A percentile compares a stretch with the other conserved stretches of the same genome.
Evolutionary conservation across 2,797 vertebrate genomes (phyloP).

Genomic region (Spea hammondii): DNA sequence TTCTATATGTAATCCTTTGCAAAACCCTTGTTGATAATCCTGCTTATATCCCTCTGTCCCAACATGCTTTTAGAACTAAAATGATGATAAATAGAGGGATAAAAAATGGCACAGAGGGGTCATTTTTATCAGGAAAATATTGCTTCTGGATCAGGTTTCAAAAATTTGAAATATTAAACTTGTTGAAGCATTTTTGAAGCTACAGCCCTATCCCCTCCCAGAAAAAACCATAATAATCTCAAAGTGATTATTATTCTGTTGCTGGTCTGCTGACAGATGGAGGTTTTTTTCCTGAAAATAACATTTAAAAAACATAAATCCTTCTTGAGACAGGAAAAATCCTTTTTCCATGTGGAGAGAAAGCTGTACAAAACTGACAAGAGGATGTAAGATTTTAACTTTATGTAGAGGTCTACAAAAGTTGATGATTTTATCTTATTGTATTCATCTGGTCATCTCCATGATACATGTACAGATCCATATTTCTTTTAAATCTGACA

Average conservation of each 20-base stretch:
- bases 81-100: constrained; percentile 50
- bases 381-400: background rate
- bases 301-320: constrained; percentile 42
- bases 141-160: constrained; percentile 56
- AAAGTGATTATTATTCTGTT: constrained; percentile 17
- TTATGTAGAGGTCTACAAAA: too few relatives aligned
- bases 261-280: constrained; percentile 37
- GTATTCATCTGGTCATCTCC: too few relatives aligned
- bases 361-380: constrained; percentile 14
- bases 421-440: too few relatives aligned
- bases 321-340: constrained; percentile 19
- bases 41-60: constrained; percentile 14
- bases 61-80: constrained; percentile 41
- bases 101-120: constrained; percentile 57
- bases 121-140: constrained; percentile 48
- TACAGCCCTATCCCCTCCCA: constrained; percentile 8
- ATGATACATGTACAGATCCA: too few relatives aligned
- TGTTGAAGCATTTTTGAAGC: constrained; percentile 8
- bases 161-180: constrained; percentile 42
- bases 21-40: background rate
- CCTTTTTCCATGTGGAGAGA: constrained; percentile 17
- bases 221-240: constrained; percentile 18
- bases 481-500: too few relatives aligned
- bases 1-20: background rate
- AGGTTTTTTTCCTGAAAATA: constrained; percentile 40